Evolutionary conservation across 2,797 vertebrate species (phyloP).

Genomic region (Enteromius mattozi): DNA sequence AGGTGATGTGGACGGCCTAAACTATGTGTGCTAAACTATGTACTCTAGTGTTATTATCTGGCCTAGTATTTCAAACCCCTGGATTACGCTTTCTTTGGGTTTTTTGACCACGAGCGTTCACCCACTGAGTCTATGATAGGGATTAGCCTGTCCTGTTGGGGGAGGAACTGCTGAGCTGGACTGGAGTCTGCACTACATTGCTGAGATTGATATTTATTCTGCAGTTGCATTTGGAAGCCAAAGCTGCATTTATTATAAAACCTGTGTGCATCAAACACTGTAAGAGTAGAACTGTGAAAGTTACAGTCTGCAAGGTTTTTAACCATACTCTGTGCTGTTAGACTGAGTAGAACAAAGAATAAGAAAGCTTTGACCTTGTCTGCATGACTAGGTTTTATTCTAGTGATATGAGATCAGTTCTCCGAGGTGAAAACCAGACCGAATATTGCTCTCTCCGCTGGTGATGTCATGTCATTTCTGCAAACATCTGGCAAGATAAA

Average conservation of each 20-base stretch:
- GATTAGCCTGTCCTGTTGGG: slow-evolving; percentile 59
- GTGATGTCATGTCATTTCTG: background rate
- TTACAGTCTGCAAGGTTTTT: background rate
- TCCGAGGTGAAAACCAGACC: background rate
- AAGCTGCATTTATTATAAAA: background rate
- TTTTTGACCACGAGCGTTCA: slow-evolving; percentile 42
- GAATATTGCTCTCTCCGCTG: background rate
- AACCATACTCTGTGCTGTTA: background rate
- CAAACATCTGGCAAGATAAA: background rate
- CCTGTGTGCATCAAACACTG: background rate
- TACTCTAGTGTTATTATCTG: slow-evolving; percentile 47
- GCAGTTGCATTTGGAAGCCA: background rate
- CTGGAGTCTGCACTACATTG: slow-evolving; percentile 31
- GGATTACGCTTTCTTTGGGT: slow-evolving; percentile 64
- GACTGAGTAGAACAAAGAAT: slow-evolving; percentile 19
- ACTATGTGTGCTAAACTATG: slow-evolving; percentile 14
- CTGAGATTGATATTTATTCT: slow-evolving; percentile 33
- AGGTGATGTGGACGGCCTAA: slow-evolving; percentile 23
- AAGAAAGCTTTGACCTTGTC: slow-evolving; percentile 37
- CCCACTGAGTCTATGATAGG: slow-evolving; percentile 52
- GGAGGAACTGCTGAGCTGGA: slow-evolving; percentile 49
- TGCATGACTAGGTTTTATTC: slow-evolving; percentile 15
- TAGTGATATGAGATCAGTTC: background rate
- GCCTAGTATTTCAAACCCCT: slow-evolving; percentile 58
- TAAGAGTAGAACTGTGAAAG: background rate